Conservation (phyloP, 1,140 invertebrate species). For the Drosophila melanica region DNA sequence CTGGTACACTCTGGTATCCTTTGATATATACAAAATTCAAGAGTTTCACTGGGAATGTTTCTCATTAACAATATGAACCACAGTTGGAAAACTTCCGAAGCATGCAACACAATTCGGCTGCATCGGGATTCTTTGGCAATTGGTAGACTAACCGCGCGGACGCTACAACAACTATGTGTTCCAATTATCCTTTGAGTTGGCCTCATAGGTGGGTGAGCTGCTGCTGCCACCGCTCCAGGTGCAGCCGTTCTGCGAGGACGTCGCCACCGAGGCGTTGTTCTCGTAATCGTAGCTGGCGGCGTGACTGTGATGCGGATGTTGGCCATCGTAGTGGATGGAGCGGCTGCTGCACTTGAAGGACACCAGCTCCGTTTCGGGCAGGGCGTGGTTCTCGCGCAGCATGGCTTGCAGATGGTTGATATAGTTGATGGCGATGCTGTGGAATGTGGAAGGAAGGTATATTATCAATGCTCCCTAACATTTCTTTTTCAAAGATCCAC, state of each 20-base stretch:
- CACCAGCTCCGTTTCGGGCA: slow-evolving; percentile 47
- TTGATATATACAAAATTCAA: neutral
- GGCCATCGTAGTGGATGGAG: slow-evolving; percentile 35
- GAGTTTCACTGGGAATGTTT: neutral
- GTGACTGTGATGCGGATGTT: slow-evolving; percentile 15
- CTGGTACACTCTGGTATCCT: neutral
- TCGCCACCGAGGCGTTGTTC: slow-evolving; percentile 39
- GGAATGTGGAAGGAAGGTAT: slow-evolving; percentile 5
- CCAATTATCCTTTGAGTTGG: slow-evolving; percentile 65
- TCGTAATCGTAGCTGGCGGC: slow-evolving; percentile 37
- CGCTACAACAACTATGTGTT: slow-evolving; percentile 44
- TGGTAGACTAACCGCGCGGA: slow-evolving; percentile 1
- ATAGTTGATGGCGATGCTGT: slow-evolving; percentile 91
- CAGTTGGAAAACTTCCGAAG: neutral
- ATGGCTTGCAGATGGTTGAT: slow-evolving; percentile 89
- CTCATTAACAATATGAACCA: neutral
- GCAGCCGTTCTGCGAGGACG: slow-evolving; percentile 62
- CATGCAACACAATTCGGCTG: no score
- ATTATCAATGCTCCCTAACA: no score
- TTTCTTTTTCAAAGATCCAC: neutral
- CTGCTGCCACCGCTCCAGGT: slow-evolving; percentile 71
- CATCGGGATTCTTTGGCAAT: slow-evolving; percentile 34
- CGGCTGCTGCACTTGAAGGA: slow-evolving; percentile 43
- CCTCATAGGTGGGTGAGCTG: slow-evolving; percentile 60
- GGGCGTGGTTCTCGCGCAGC: slow-evolving; percentile 55